Conservation (phyloP, 1,140 invertebrate genomes). For the Eupristina koningsbergeri region DNA sequence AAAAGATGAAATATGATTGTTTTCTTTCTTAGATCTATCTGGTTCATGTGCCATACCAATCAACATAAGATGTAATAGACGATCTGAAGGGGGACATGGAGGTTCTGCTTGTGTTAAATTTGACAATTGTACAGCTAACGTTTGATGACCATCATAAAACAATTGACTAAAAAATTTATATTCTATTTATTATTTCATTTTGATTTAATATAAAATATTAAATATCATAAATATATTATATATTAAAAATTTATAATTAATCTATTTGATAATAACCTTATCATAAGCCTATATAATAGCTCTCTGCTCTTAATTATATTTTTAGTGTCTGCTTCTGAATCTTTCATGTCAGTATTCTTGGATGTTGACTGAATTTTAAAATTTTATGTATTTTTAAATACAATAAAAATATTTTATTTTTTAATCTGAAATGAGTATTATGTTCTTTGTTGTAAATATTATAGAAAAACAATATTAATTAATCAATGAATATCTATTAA, state of each 20-base stretch:
- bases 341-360: conserved; percentile 70
- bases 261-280: conserved; percentile 79
- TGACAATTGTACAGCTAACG: conserved; percentile 87
- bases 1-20: conserved; percentile 76
- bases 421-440: not conserved
- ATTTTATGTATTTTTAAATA: conserved; percentile 28
- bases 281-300: conserved; percentile 87
- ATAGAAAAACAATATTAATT: not conserved
- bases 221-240: too few relatives aligned
- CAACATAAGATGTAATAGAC: conserved; percentile 88
- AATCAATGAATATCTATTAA: not conserved
- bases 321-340: conserved; percentile 79
- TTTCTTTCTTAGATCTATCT: conserved; percentile 74
- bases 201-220: too few relatives aligned
- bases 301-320: conserved; percentile 88
- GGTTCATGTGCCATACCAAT: conserved; percentile 92
- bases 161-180: conserved; percentile 81
- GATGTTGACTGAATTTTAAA: conserved; percentile 56
- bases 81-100: conserved; percentile 94
- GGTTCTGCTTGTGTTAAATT: conserved; percentile 89
- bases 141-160: conserved; percentile 94
- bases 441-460: not conserved
- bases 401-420: not conserved
- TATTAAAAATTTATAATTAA: too few relatives aligned
- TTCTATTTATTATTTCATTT: not conserved